Evolutionary conservation across 2,797 vertebrate species (phyloP).

Genomic region (Rhinogobio ventralis): DNA sequence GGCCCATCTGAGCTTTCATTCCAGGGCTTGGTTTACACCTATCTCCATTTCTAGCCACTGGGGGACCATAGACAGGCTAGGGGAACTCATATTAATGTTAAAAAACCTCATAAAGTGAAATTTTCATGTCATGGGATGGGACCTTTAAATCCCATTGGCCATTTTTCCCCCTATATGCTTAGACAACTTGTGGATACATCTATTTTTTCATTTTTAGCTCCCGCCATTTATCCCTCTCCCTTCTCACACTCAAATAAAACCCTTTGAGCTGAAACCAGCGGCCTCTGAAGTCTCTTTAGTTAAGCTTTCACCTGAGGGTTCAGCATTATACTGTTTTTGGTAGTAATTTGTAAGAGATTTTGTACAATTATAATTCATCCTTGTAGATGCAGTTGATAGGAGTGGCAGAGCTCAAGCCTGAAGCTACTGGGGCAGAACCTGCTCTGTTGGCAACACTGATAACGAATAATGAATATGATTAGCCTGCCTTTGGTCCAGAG

Average conservation of each 20-base stretch:
- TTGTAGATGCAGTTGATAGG: constrained; percentile 34
- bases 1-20: too few species aligned
- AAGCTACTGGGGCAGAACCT: constrained; percentile 40
- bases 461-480: constrained; percentile 53
- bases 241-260: background rate
- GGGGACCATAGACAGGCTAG: too few species aligned
- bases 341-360: constrained; percentile 45
- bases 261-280: background rate
- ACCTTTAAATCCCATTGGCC: background rate
- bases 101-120: too few species aligned
- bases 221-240: background rate
- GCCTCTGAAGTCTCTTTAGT: constrained; percentile 10
- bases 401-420: constrained; percentile 24
- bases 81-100: too few species aligned
- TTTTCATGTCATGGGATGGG: too few species aligned
- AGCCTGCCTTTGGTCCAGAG: constrained; percentile 34
- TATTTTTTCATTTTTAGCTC: constrained; percentile 1
- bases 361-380: constrained; percentile 50
- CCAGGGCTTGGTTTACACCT: too few species aligned
- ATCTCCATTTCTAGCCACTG: too few species aligned
- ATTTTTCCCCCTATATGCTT: too few species aligned
- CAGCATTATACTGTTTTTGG: constrained; percentile 6
- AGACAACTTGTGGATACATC: background rate
- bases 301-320: constrained; percentile 20
- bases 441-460: constrained; percentile 36